These are phyloP conservation scores for Masticophis lateralis DNA, from an alignment of 2,797 vertebrate species.

Conservation along the genomic window DNA sequence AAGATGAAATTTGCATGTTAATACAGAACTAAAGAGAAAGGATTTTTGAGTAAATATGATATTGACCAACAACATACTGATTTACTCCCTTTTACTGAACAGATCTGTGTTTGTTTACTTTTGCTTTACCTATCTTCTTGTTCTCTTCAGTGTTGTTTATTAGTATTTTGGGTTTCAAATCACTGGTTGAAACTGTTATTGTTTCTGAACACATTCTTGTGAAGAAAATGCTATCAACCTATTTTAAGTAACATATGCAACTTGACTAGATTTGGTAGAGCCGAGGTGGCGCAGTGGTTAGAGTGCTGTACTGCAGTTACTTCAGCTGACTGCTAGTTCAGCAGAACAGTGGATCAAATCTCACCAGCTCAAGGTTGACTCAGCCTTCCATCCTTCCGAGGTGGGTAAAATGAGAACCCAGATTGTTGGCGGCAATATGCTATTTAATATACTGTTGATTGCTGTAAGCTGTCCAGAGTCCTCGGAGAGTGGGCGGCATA, in stretches of 20 bases:
- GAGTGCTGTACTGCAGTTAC: no score
- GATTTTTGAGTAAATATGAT: neutral
- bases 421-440: no score
- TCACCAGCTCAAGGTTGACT: no score
- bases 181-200: neutral
- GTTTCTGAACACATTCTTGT: neutral
- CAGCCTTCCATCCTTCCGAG: no score
- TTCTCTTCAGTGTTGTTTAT: neutral
- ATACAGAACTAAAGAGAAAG: neutral
- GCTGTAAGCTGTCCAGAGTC: no score
- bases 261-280: neutral
- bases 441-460: no score
- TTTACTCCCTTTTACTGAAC: neutral
- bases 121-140: neutral
- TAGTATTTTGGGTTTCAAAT: neutral
- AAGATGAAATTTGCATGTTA: neutral
- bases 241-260: neutral
- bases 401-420: no score
- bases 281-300: no score
- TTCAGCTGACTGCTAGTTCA: no score
- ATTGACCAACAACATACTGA: neutral
- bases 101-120: neutral
- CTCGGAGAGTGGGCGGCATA: no score
- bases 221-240: neutral
- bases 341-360: no score